Conservation (phyloP, 2,113 vertebrate genomes). For the Aphelocoma coerulescens region DNA sequence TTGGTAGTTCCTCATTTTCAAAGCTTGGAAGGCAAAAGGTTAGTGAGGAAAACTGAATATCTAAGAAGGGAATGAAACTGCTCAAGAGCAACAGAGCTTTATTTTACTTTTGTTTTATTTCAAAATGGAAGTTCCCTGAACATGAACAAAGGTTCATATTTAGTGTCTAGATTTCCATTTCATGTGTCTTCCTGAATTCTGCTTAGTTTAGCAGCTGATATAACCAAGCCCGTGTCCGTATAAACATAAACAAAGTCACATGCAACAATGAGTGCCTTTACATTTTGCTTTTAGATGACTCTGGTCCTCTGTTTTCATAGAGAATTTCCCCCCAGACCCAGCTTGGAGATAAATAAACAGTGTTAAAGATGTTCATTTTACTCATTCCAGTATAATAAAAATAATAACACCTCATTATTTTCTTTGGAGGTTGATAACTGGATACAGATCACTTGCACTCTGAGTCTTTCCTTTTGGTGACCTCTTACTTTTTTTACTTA, state of each 20-base stretch:
- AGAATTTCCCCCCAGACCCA: not conserved
- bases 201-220: not conserved
- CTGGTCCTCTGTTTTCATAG: not conserved
- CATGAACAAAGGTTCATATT: not conserved
- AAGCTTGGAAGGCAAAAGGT: not conserved
- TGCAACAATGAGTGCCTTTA: not conserved
- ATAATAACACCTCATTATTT: constrained; percentile 33
- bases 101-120: constrained; percentile 12
- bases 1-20: not conserved
- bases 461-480: constrained; percentile 6
- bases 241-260: not conserved
- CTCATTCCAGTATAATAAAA: constrained; percentile 34
- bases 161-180: not conserved
- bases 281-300: not conserved
- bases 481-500: not conserved
- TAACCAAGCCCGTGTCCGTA: not conserved
- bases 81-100: not conserved
- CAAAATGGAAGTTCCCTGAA: not conserved
- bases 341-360: constrained; percentile 19
- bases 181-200: not conserved
- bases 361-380: constrained; percentile 25
- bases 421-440: not conserved
- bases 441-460: constrained; percentile 2
- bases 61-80: not conserved
- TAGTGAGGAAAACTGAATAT: not conserved